Base-by-base conservation (phyloP, 2,113 vertebrate species). In the Chelonoidis abingdonii region DNA sequence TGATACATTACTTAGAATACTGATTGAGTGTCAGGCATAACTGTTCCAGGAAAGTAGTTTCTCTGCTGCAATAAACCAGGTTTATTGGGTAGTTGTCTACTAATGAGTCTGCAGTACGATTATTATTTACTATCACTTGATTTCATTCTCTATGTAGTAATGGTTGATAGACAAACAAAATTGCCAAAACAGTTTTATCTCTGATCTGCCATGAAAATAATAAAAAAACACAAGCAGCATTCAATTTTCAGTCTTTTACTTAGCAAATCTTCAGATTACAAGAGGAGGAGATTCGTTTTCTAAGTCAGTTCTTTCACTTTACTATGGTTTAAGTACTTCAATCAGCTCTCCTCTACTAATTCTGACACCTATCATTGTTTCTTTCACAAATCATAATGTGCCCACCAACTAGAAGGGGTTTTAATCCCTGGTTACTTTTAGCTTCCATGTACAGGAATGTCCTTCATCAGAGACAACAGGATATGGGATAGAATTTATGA, bases 71-170 rank as follows among this genome's bases (percentile, higher is more conserved):
- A 92, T 96, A 97, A 97, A 97, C 84, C 29, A 93, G 2, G 83
- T 92, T 97, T 97, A 97, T 93, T 92, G 92, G 93, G 87, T 72
- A 96, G 96, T 95, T 93, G 97, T 91, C 94, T 85, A 90, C 89
- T 92, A 95, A 97, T 97, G 94, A 95, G 80, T 89, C 84, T 93
- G 80, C 54, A 94, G 92, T 54, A 88, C n/a, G 47, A 83, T 97
- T 94, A 95, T 93, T 95, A 95, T 97, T 95, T 95, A 95, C 93
- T 93, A 59, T 92, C 86, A 96, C 92, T 84, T 93, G 89, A 93
- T 90, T 96, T 96, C 59, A 80, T 83, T 94, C 87, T 86, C 93
- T 11, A 10, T 93, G 95, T 96, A 92, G 50, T 81, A 94, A 89
- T 41, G 35, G n/a, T 57, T 93, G 89, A 87, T 8, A 22, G 4